Conservation (phyloP, 2,113 vertebrate species). For the Arizona elegans region DNA sequence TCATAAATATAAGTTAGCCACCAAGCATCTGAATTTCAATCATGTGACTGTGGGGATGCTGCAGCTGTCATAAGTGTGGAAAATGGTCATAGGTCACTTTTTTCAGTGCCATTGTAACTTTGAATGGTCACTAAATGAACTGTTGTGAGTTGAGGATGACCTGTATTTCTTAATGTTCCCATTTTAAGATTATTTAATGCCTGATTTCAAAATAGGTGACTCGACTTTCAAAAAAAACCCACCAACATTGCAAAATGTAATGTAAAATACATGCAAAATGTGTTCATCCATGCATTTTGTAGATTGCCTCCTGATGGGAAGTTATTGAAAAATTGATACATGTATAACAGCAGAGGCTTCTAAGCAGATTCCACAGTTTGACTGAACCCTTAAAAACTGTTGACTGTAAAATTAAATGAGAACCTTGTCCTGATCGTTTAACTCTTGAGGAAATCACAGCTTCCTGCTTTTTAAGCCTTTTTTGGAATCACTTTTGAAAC, state of each 20-base stretch:
- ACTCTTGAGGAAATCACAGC: neutral
- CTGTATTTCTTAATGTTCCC: neutral
- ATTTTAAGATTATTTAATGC: constrained; percentile 46
- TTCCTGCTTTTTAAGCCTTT: constrained; percentile 31
- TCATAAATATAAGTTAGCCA: neutral
- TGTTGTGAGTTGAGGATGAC: neutral
- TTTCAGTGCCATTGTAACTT: neutral
- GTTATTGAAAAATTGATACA: constrained; percentile 7
- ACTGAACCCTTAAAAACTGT: constrained; percentile 7
- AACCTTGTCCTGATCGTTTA: constrained; percentile 27
- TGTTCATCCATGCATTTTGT: neutral
- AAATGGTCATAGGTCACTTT: neutral
- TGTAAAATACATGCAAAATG: neutral
- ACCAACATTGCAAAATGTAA: neutral
- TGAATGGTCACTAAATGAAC: neutral
- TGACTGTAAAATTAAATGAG: constrained; percentile 1
- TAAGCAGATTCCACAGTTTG: constrained; percentile 20
- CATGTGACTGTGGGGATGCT: neutral
- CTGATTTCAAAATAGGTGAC: constrained; percentile 35
- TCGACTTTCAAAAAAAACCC: neutral
- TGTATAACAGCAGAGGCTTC: constrained; percentile 29
- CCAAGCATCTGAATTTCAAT: neutral
- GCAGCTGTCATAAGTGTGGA: neutral
- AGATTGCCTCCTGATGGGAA: neutral
- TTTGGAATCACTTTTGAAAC: constrained; percentile 39